A percentile compares a stretch with the other conserved stretches of the same genome.
These are phyloP conservation scores for Peromyscus eremicus DNA, from an alignment of 2,797 vertebrate species.

Conservation along the genomic window DNA sequence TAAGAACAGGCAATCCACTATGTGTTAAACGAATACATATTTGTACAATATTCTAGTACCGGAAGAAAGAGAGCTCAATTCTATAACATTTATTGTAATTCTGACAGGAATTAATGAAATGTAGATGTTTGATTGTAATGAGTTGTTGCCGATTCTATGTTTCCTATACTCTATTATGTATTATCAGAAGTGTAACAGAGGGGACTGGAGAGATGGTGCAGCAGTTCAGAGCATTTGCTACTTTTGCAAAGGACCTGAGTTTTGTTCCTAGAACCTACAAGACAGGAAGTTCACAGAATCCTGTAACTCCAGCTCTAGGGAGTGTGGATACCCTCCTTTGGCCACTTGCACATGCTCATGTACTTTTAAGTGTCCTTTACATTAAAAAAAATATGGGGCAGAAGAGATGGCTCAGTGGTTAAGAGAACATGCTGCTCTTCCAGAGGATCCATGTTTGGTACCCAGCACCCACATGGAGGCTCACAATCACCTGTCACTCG, in stretches of 20 bases:
- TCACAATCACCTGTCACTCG: not conserved
- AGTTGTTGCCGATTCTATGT: not conserved
- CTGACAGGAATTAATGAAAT: conserved; percentile 33
- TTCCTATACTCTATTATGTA: conserved; percentile 40
- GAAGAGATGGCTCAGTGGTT: not conserved
- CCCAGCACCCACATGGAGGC: not conserved
- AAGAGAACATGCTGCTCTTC: not conserved
- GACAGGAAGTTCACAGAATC: too few relatives aligned
- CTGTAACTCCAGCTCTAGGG: not conserved
- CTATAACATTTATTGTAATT: not conserved
- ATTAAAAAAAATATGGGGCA: not conserved
- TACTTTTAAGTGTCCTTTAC: not conserved
- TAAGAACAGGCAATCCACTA: conserved; percentile 34
- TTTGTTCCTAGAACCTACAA: not conserved
- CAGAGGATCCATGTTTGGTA: not conserved
- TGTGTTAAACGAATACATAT: not conserved
- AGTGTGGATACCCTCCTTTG: not conserved
- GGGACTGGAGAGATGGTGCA: not conserved
- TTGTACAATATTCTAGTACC: conserved; percentile 54
- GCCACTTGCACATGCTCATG: too few relatives aligned
- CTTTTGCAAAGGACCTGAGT: not conserved
- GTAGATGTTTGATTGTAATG: conserved; percentile 30
- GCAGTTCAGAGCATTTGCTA: not conserved
- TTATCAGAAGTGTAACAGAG: not conserved
- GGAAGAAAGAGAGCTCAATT: conserved; percentile 27